Conservation (phyloP, 1,140 invertebrate genomes). For the Apis laboriosa region DNA sequence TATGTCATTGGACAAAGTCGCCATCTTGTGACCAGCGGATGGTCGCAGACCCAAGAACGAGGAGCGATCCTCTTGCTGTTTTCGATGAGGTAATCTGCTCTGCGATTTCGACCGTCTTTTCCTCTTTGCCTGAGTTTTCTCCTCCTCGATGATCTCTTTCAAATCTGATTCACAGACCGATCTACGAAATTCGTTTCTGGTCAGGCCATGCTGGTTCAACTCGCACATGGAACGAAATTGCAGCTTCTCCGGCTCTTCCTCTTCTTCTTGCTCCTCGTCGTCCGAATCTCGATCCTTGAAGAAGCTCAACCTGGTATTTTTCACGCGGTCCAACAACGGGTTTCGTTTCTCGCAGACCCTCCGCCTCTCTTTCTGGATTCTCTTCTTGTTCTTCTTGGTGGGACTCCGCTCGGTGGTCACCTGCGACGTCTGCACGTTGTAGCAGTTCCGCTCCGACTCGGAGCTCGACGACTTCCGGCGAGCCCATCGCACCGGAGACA, state of each 20-base stretch:
- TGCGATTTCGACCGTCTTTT: conserved; percentile 77
- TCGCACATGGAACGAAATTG: conserved; percentile 74
- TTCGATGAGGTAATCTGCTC: conserved; percentile 66
- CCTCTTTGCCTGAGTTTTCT: conserved; percentile 69
- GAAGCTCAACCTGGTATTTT: conserved; percentile 86
- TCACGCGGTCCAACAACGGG: conserved; percentile 86
- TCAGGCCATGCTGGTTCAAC: conserved; percentile 60
- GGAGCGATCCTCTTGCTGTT: conserved; percentile 69
- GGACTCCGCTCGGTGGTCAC: conserved; percentile 76
- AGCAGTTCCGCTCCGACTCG: conserved; percentile 86
- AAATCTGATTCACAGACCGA: conserved; percentile 76
- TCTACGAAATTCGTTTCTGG: conserved; percentile 70
- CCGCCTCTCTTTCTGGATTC: conserved; percentile 79
- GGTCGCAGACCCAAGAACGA: conserved; percentile 70
- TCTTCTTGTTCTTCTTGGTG: conserved; percentile 78
- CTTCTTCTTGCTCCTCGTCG: conserved; percentile 77
- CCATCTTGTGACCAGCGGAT: conserved; percentile 55
- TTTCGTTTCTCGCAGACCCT: conserved; percentile 85
- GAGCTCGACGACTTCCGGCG: conserved; percentile 85
- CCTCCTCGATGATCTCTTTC: conserved; percentile 72
- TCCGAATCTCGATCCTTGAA: conserved; percentile 83
- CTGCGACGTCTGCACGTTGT: conserved; percentile 82
- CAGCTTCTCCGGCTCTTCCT: conserved; percentile 66
- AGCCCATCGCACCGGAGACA: conserved; percentile 85
- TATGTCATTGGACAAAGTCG: conserved; percentile 33